These are phyloP conservation scores for Polymixis flavicincta DNA, from an alignment of 2,888 invertebrate genomes.

Conservation along the genomic window DNA sequence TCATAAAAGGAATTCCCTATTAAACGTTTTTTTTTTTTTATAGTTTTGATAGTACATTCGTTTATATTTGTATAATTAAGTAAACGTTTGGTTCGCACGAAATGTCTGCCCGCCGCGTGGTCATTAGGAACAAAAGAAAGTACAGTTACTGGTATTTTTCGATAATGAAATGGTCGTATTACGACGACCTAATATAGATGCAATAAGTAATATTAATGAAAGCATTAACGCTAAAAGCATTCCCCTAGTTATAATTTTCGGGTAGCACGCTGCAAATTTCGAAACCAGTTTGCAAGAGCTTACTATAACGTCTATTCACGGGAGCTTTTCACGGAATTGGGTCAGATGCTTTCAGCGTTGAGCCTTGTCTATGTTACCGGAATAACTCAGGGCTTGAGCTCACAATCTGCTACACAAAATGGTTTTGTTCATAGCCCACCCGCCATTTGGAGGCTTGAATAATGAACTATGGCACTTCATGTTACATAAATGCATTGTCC, in stretches of 20 bases:
- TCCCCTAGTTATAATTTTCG: conserved; percentile 24
- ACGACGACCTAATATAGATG: conserved; percentile 18
- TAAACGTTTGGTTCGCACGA: conserved; percentile 57
- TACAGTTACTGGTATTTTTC: conserved; percentile 34
- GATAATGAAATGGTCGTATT: conserved; percentile 33
- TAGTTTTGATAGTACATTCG: conserved; percentile 29
- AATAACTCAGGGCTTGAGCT: conserved; percentile 43
- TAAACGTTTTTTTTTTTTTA: conserved; percentile 31
- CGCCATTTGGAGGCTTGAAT: conserved; percentile 2
- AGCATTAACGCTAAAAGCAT: conserved; percentile 27
- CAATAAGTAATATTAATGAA: not conserved
- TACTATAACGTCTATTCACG: conserved; percentile 31
- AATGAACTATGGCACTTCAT: conserved; percentile 1
- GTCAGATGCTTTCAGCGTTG: conserved; percentile 42
- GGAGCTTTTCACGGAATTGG: conserved; percentile 40
- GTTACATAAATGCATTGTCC: not conserved
- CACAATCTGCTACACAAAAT: conserved; percentile 29
- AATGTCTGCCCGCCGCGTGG: conserved; percentile 49
- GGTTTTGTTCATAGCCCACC: conserved; percentile 18
- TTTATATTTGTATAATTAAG: conserved; percentile 51
- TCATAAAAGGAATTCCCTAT: conserved; percentile 50
- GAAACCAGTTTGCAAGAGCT: conserved; percentile 33
- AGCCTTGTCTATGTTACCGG: conserved; percentile 37
- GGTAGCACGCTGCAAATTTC: conserved; percentile 5
- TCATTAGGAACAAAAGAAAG: conserved; percentile 44